Evolutionary conservation across 23 tunicate genomes (phyloP), one percentile per base, ranked within the genome.

Genomic region (Phallusia fumigata): DNA sequence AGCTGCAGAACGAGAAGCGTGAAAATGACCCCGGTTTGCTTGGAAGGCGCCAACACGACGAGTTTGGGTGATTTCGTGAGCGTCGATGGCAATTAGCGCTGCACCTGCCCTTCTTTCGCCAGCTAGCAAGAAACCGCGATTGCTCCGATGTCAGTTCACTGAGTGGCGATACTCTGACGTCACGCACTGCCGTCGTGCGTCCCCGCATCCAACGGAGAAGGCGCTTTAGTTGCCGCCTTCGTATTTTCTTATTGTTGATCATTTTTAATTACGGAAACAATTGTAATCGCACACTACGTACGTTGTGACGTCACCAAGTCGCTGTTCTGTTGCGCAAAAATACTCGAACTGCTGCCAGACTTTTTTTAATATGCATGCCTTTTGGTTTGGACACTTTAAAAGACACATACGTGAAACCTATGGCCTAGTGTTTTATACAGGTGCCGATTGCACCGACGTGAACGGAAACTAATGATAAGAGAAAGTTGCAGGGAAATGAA

Each of bases 211-310:
- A 13, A 58, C 69, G 69, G 28, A 58, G 69, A 24, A 21, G 15
- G 69, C 28, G 69, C 69, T 58, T 13, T 16, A 1, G 28, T 58
- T 13, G 69, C 26, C 28, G 69, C 8, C 3, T 6, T 58, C 11
- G 28, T 24, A 24, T 58, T 6, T 58, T 58, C 69, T 58, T 58
- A 58, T 58, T 58, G 69, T 58, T 24, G 69, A 58, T 58, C 16
- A 58, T 58, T 58, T 58, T 58, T 58, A 58, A 58, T 58, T 58
- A 58, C 69, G 69, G 69, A 58, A 58, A 58, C 69, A 58, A 58
- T 58, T 24, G 69, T 58, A 24, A 58, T 58, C 28, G 69, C 69
- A 24, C 69, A 24, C 13, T 58, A 58, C 69, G 26, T 58, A 16
- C 69, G 28, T 40, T 40, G 28, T 58, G 69, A 58, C 69, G 69